Percentiles rank a stretch among this genome's conserved stretches.
Evolutionary conservation across 2,113 vertebrate species (phyloP).

Genomic region (Chitala chitala): DNA sequence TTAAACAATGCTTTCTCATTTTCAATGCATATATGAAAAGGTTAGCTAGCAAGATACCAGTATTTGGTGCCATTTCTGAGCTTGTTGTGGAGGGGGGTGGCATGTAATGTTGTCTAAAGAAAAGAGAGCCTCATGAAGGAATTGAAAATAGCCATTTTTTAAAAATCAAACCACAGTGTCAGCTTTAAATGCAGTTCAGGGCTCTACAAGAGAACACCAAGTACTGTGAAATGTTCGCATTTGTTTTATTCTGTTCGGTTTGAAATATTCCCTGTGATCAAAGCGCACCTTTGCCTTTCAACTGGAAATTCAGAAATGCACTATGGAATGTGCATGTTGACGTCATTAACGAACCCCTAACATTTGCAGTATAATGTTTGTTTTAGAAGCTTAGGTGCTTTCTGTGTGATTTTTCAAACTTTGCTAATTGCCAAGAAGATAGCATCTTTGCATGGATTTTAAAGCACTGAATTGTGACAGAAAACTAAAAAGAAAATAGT

Average conservation of each 20-base stretch:
- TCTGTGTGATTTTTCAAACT: too few relatives aligned
- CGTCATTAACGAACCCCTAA: too few relatives aligned
- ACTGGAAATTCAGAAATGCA: too few relatives aligned
- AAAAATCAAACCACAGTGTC: neutral
- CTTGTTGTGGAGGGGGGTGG: neutral
- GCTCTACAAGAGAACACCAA: neutral
- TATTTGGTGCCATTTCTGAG: neutral
- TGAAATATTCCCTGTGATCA: too few relatives aligned
- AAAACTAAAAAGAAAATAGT: neutral
- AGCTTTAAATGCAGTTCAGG: neutral
- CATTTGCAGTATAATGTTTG: too few relatives aligned
- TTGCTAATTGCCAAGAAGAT: neutral
- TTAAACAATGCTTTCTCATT: slow-evolving; percentile 6
- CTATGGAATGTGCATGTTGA: too few relatives aligned
- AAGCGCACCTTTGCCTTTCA: too few relatives aligned
- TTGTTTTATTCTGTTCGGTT: too few relatives aligned
- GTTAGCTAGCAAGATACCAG: neutral
- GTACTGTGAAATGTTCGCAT: too few relatives aligned
- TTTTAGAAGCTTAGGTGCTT: too few relatives aligned
- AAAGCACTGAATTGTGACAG: slow-evolving; percentile 1
- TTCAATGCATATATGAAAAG: slow-evolving; percentile 15
- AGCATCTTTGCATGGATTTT: neutral
- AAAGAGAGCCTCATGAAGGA: neutral
- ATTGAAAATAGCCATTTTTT: neutral
- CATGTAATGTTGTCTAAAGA: neutral